These are phyloP conservation scores for Drosophila truncata DNA, from an alignment of 1,140 invertebrate genomes.

Conservation along the genomic window DNA sequence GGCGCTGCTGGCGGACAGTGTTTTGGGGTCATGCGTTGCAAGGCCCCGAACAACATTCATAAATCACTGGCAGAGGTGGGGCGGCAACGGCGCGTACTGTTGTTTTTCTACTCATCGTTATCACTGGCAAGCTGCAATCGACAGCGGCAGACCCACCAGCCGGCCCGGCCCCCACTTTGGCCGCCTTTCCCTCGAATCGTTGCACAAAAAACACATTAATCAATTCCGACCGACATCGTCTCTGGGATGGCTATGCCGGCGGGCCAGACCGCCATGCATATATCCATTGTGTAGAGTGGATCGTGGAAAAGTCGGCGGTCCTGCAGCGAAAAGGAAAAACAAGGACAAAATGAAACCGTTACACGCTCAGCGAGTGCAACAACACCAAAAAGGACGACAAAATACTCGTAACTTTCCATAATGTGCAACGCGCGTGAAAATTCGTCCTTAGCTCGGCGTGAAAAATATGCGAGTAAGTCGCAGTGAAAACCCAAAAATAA, in stretches of 20 bases:
- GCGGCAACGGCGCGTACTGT: constrained; percentile 19
- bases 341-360: constrained; percentile 71
- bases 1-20: constrained; percentile 51
- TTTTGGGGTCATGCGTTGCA: constrained; percentile 81
- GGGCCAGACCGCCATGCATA: constrained; percentile 55
- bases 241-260: constrained; percentile 21
- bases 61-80: constrained; percentile 68
- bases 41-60: constrained; percentile 78
- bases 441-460: constrained; percentile 69
- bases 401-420: constrained; percentile 57
- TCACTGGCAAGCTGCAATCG: constrained; percentile 78
- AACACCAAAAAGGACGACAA: constrained; percentile 22
- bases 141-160: constrained; percentile 41
- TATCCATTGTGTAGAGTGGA: constrained; percentile 74
- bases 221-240: constrained; percentile 71
- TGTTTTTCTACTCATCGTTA: constrained; percentile 78
- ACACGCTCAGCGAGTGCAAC: constrained; percentile 67
- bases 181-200: constrained; percentile 8
- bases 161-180: background rate
- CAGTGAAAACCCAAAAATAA: constrained; percentile 39
- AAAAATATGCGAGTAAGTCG: constrained; percentile 51
- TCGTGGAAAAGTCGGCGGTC: constrained; percentile 33
- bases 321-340: constrained; percentile 29
- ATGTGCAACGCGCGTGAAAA: constrained; percentile 80
- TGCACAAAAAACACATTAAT: constrained; percentile 76